A percentile compares a stretch with the other conserved stretches of the same genome.
phyloP scores from a whole-genome alignment of 2,113 vertebrate species.

The Mungos mungo region DNA sequence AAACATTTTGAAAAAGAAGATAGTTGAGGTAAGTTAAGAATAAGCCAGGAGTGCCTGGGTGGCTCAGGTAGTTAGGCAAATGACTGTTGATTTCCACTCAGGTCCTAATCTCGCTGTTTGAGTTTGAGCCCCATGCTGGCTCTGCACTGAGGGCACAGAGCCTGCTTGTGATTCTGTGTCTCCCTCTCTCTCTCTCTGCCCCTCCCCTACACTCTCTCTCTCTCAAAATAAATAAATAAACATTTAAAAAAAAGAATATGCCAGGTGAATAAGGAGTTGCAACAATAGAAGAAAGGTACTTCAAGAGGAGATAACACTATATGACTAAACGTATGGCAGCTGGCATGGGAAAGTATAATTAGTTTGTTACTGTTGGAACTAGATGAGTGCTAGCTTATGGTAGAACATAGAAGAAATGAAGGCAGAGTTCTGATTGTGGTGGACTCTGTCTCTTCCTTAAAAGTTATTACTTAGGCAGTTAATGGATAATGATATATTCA shows the following conservation, averaged over 20 bases:
- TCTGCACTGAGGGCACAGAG: too few relatives aligned
- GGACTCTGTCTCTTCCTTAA: background rate
- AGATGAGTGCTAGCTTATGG: background rate
- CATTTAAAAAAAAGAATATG: background rate
- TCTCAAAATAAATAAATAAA: too few relatives aligned
- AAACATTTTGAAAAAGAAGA: too few relatives aligned
- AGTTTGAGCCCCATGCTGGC: too few relatives aligned
- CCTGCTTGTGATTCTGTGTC: too few relatives aligned
- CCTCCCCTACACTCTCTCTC: too few relatives aligned
- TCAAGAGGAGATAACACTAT: slow-evolving; percentile 17
- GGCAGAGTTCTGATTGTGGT: background rate
- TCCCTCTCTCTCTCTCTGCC: too few relatives aligned
- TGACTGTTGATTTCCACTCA: too few relatives aligned
- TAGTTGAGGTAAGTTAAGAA: too few relatives aligned
- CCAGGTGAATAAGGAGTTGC: background rate
- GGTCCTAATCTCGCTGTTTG: too few relatives aligned
- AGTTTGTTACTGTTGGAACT: background rate
- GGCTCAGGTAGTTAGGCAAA: too few relatives aligned
- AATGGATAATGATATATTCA: background rate
- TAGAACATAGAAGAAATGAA: slow-evolving; percentile 21
- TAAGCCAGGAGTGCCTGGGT: too few relatives aligned
- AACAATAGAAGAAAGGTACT: background rate
- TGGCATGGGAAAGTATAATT: slow-evolving; percentile 6
- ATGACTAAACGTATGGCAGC: background rate
- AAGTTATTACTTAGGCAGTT: background rate